A percentile compares a stretch with the other conserved stretches of the same genome.
phyloP scores from a whole-genome alignment of 2,113 vertebrate genomes.

The Oreochromis aureus region DNA sequence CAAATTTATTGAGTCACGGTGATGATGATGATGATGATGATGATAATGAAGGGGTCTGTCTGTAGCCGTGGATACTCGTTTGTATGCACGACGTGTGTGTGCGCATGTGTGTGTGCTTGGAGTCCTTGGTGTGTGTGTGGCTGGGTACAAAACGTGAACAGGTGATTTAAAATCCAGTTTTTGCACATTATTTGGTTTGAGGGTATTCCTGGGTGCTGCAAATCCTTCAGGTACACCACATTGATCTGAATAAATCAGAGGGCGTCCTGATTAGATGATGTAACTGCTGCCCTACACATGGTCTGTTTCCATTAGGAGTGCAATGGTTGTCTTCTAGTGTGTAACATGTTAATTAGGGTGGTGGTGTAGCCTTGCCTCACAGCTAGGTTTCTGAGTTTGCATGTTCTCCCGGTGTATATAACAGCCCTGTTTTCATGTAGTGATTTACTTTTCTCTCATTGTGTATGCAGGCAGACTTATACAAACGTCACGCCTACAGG shows the following conservation, averaged over 20 bases:
- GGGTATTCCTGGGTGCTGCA: not conserved
- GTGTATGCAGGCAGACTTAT: not conserved
- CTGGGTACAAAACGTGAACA: not conserved
- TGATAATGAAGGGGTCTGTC: not conserved
- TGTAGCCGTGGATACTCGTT: not conserved
- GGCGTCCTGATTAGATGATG: not conserved
- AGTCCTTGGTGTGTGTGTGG: not conserved
- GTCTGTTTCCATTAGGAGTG: not conserved
- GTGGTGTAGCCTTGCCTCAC: not conserved
- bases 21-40: not conserved
- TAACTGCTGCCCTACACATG: not conserved
- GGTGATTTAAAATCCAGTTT: not conserved
- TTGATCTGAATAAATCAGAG: not conserved
- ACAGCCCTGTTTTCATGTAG: not conserved
- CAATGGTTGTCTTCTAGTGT: not conserved
- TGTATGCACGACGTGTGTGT: not conserved
- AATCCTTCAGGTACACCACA: not conserved
- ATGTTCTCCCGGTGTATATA: not conserved
- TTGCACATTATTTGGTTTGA: not conserved
- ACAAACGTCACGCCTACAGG: not conserved
- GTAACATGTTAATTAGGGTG: not conserved
- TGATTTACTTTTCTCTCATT: not conserved
- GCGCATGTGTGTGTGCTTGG: not conserved
- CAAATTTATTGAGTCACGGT: not conserved
- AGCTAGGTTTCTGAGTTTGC: not conserved